These are phyloP conservation scores for Chrysemys picta DNA, from an alignment of 2,113 vertebrate genomes.

Conservation along the genomic window DNA sequence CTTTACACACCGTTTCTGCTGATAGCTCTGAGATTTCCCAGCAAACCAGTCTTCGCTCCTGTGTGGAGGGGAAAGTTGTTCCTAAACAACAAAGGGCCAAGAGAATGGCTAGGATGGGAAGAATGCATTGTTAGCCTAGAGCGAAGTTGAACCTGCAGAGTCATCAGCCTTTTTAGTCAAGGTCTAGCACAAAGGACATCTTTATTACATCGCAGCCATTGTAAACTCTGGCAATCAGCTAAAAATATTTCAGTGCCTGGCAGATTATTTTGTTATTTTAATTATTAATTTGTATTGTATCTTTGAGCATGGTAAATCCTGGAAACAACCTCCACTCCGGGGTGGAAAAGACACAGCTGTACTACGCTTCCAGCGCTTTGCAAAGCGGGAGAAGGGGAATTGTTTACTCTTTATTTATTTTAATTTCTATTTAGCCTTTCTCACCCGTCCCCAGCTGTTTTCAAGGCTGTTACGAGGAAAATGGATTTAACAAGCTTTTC, in stretches of 20 bases:
- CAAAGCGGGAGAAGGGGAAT: neutral
- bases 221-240: slow-evolving; percentile 22
- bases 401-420: neutral
- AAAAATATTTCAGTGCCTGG: slow-evolving; percentile 37
- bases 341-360: neutral
- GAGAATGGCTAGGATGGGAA: neutral
- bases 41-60: neutral
- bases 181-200: slow-evolving; percentile 7
- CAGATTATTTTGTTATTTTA: slow-evolving; percentile 34
- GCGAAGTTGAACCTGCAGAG: neutral
- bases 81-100: neutral
- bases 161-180: neutral
- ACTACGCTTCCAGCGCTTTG: neutral
- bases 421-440: neutral
- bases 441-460: slow-evolving; percentile 47
- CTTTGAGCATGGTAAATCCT: neutral
- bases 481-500: neutral
- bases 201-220: neutral
- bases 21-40: neutral
- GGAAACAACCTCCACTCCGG: neutral
- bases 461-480: slow-evolving; percentile 31
- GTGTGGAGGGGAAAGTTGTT: neutral
- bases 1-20: too few relatives aligned
- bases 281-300: slow-evolving; percentile 47
- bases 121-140: neutral